Conservation (phyloP, 2,113 vertebrate species). For the Percopsis transmontana region DNA sequence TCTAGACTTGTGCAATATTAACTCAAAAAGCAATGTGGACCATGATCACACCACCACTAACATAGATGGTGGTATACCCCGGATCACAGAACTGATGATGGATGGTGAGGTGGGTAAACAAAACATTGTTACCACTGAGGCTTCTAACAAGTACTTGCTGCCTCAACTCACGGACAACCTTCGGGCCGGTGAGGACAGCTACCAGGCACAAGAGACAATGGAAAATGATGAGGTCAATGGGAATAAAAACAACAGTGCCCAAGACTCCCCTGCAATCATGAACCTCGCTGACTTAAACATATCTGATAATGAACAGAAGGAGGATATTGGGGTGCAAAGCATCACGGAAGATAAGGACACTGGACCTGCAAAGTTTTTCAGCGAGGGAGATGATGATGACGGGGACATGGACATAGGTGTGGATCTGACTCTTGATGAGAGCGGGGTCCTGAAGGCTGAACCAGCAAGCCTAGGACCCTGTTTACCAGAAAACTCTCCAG, state of each 20-base stretch:
- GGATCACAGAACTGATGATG: conserved; percentile 67
- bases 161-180: conserved; percentile 69
- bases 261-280: conserved; percentile 20
- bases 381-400: conserved; percentile 44
- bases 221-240: conserved; percentile 71
- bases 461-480: conserved; percentile 27
- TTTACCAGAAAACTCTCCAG: conserved; percentile 36
- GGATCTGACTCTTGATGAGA: conserved; percentile 79
- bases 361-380: conserved; percentile 26
- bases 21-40: conserved; percentile 64
- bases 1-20: conserved; percentile 78
- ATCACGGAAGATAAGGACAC: conserved; percentile 52
- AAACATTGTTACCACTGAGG: conserved; percentile 52
- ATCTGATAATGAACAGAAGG: conserved; percentile 53
- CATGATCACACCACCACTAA: conserved; percentile 57
- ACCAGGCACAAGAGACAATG: conserved; percentile 56
- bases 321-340: conserved; percentile 28
- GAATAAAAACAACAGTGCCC: conserved; percentile 60
- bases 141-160: conserved; percentile 55
- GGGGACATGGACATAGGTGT: conserved; percentile 80
- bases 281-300: conserved; percentile 52
- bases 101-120: conserved; percentile 63
- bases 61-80: conserved; percentile 68
- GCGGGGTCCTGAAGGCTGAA: conserved; percentile 72
- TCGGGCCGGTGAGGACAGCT: conserved; percentile 52